Conservation (phyloP, 2,797 vertebrate genomes). For the Cyclura pinguis region DNA sequence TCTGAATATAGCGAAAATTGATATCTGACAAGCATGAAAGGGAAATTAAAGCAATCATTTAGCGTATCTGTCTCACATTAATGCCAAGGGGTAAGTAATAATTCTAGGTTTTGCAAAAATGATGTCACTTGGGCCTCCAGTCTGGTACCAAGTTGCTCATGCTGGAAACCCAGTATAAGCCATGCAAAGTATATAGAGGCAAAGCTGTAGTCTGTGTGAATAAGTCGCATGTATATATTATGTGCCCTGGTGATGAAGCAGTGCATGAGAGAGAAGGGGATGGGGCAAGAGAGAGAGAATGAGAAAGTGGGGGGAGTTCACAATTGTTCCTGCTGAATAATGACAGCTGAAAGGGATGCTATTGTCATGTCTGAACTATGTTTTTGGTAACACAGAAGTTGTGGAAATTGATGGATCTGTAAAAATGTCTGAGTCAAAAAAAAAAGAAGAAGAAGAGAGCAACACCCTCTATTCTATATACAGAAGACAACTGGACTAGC, state of each 20-base stretch:
- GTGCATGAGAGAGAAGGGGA: not conserved
- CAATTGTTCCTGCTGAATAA: not conserved
- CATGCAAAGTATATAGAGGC: not conserved
- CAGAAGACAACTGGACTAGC: not conserved
- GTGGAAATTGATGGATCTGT: not conserved
- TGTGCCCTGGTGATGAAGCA: too few species aligned
- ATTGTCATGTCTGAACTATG: not conserved
- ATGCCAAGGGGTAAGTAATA: not conserved
- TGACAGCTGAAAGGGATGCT: too few species aligned
- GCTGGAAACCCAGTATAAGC: not conserved
- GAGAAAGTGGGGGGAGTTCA: not conserved
- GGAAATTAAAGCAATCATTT: conserved; percentile 2
- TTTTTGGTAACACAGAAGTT: not conserved
- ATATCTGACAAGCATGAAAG: not conserved
- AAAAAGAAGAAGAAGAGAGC: not conserved
- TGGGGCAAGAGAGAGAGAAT: not conserved
- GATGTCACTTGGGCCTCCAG: not conserved
- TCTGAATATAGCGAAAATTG: not conserved
- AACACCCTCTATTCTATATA: not conserved
- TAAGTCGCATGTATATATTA: not conserved
- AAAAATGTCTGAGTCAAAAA: not conserved
- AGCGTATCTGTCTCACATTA: not conserved
- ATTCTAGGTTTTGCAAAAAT: not conserved
- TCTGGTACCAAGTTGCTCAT: not conserved
- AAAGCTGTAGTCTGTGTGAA: not conserved